phyloP scores from a whole-genome alignment of 1,140 invertebrate genomes.

The Branchinecta lindahli region DNA sequence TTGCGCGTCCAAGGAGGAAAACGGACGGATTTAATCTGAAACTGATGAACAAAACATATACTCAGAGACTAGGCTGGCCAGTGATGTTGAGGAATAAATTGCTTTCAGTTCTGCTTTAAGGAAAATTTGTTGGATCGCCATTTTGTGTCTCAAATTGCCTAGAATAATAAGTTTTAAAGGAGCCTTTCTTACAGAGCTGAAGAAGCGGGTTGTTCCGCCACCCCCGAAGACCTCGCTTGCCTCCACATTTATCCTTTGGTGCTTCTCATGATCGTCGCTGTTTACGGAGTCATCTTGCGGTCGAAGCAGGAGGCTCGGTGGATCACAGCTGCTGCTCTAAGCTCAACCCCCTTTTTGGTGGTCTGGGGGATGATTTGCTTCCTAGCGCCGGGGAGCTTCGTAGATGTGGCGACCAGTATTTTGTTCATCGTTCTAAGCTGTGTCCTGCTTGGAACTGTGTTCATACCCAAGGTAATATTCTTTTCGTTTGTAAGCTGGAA shows the following conservation, averaged over 20 bases:
- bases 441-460: constrained; percentile 2
- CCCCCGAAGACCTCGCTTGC: constrained; percentile 1
- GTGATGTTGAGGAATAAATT: no score
- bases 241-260: background rate
- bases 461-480: background rate
- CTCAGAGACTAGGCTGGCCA: no score
- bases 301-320: constrained; percentile 2
- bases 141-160: no score
- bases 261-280: background rate
- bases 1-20: no score
- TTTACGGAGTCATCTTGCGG: background rate
- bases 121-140: no score
- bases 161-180: no score
- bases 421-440: background rate
- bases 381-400: background rate
- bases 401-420: background rate
- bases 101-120: no score
- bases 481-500: no score
- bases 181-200: background rate
- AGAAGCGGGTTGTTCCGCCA: background rate
- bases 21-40: no score
- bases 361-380: background rate
- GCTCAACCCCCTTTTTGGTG: background rate
- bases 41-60: no score
- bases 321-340: background rate